These are phyloP conservation scores for Psilanteris sp. DNA, from an alignment of 1,140 invertebrate species.

Conservation along the genomic window DNA sequence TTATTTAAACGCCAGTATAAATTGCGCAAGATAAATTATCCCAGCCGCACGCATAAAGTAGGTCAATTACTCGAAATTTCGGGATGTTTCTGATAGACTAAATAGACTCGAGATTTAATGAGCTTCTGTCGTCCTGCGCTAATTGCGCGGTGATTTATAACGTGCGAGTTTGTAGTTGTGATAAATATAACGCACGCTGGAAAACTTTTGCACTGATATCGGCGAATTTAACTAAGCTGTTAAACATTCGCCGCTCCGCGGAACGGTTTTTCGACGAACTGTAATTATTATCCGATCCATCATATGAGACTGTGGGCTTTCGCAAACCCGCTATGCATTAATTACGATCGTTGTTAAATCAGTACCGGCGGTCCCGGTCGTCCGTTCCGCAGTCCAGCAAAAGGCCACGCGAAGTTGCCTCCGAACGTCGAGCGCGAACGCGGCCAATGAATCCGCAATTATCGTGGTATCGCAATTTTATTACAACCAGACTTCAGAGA, in stretches of 20 bases:
- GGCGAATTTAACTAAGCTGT: constrained; percentile 42
- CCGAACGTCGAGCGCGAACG: constrained; percentile 64
- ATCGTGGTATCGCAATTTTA: too few relatives aligned
- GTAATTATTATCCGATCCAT: constrained; percentile 52
- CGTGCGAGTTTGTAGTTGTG: constrained; percentile 53
- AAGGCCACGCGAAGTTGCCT: constrained; percentile 69
- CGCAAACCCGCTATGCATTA: constrained; percentile 24
- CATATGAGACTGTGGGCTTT: constrained; percentile 19
- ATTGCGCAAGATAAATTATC: constrained; percentile 55
- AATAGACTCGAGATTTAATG: constrained; percentile 65
- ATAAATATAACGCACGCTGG: constrained; percentile 55
- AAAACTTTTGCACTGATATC: constrained; percentile 58
- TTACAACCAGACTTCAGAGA: too few relatives aligned
- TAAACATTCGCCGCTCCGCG: constrained; percentile 15
- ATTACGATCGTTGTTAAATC: constrained; percentile 12
- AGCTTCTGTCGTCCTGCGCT: constrained; percentile 65
- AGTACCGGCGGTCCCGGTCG: constrained; percentile 1
- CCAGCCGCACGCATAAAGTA: constrained; percentile 42
- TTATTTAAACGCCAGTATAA: constrained; percentile 56
- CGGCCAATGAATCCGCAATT: constrained; percentile 75
- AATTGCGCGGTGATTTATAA: constrained; percentile 65
- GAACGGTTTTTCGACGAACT: constrained; percentile 23
- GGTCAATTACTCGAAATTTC: constrained; percentile 64
- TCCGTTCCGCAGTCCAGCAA: constrained; percentile 62
- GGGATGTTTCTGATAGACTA: constrained; percentile 64